phyloP scores from a whole-genome alignment of 2,888 invertebrate species.

The Eumacrocentrus americanus region DNA sequence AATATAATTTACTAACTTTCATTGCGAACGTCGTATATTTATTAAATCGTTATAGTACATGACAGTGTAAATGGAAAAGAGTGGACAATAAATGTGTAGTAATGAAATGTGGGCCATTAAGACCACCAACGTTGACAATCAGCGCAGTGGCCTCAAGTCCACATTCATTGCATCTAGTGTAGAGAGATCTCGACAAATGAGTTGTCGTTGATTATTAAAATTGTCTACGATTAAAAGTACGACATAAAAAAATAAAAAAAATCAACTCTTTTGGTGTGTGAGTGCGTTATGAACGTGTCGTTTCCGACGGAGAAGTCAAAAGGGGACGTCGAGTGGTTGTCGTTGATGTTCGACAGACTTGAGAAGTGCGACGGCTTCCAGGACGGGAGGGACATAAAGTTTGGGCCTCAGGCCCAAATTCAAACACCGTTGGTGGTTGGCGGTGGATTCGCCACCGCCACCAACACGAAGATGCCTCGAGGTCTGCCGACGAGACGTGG shows the following conservation, averaged over 20 bases:
- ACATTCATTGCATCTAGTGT: not conserved
- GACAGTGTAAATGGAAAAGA: not conserved
- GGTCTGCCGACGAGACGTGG: conserved; percentile 57
- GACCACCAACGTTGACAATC: not conserved
- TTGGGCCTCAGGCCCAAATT: conserved; percentile 53
- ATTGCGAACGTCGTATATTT: too few relatives aligned
- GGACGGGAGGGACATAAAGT: conserved; percentile 33
- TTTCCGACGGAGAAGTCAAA: conserved; percentile 43
- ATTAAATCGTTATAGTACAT: too few relatives aligned
- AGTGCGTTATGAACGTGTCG: conserved; percentile 43
- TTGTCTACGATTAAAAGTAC: not conserved
- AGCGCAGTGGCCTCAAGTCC: not conserved
- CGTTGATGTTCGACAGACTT: conserved; percentile 41
- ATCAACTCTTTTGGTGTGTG: conserved; percentile 1
- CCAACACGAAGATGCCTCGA: conserved; percentile 65
- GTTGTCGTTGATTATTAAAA: not conserved
- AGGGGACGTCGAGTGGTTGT: conserved; percentile 47
- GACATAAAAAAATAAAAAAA: not conserved
- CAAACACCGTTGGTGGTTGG: conserved; percentile 67
- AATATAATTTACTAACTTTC: too few relatives aligned
- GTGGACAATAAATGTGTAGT: not conserved
- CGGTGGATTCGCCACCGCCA: conserved; percentile 61
- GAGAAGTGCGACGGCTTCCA: conserved; percentile 39
- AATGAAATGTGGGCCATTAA: not conserved
- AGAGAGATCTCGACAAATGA: not conserved